A percentile compares a stretch with the other conserved stretches of the same genome.
Conservation (phyloP, 2,888 invertebrate species). For the Pyrrhia umbra region DNA sequence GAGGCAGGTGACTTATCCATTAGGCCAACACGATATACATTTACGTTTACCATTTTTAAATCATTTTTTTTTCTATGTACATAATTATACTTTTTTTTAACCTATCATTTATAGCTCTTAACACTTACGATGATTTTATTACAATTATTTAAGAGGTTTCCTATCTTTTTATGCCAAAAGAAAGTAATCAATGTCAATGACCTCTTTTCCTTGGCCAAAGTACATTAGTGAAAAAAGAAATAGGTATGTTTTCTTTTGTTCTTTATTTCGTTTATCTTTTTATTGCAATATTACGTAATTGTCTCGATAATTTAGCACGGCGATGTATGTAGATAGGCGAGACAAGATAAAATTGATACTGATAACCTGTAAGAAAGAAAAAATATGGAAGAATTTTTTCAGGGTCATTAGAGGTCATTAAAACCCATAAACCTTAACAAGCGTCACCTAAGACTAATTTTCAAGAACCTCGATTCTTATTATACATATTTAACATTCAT, state of each 20-base stretch:
- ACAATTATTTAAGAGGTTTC: background rate
- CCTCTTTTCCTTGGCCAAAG: constrained; percentile 10
- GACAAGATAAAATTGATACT: background rate
- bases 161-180: constrained; percentile 4
- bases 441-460: constrained; percentile 26
- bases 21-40: too few species aligned
- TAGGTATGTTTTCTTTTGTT: constrained; percentile 36
- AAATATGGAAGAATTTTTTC: constrained; percentile 13
- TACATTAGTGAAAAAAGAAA: constrained; percentile 4
- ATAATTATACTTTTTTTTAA: too few species aligned
- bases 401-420: constrained; percentile 50
- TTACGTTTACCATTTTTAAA: too few species aligned
- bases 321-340: constrained; percentile 3
- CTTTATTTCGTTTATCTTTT: constrained; percentile 14
- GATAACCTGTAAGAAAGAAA: constrained; percentile 19
- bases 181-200: constrained; percentile 31
- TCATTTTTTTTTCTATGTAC: too few species aligned
- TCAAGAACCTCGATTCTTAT: constrained; percentile 29
- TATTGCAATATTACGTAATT: constrained; percentile 21
- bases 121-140: too few species aligned
- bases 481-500: constrained; percentile 44
- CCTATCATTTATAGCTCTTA: too few species aligned
- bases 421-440: constrained; percentile 17
- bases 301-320: constrained; percentile 4
- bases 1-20: too few species aligned